These are phyloP conservation scores for Yponomeuta malinellus DNA, from an alignment of 2,888 invertebrate genomes.

Conservation along the genomic window DNA sequence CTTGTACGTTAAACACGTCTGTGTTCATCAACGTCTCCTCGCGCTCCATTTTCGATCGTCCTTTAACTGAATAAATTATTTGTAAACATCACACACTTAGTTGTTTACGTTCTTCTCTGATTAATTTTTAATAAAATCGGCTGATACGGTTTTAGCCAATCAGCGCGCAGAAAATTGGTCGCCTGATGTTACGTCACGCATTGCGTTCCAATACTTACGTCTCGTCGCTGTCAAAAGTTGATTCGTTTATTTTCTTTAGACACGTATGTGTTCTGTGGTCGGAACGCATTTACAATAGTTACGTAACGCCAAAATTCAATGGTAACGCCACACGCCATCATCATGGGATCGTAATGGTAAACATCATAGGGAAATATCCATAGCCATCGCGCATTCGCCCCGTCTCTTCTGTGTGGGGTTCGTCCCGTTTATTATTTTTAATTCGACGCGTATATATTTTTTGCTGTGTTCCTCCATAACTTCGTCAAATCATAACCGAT, in stretches of 20 bases:
- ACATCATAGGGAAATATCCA: too few relatives aligned
- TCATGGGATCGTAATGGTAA: neutral
- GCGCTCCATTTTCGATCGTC: slow-evolving; percentile 43
- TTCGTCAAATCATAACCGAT: too few relatives aligned
- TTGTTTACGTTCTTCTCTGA: slow-evolving; percentile 49
- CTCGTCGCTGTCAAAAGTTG: neutral
- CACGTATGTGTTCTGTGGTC: neutral
- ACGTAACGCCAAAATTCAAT: neutral
- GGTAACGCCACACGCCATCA: neutral
- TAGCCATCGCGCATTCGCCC: too few relatives aligned
- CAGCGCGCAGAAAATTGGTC: slow-evolving; percentile 62
- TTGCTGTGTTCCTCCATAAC: too few relatives aligned
- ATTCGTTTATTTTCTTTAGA: neutral
- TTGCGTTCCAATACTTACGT: slow-evolving; percentile 18
- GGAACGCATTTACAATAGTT: neutral
- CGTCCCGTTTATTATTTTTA: too few relatives aligned
- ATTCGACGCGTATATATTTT: too few relatives aligned
- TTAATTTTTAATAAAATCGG: slow-evolving; percentile 37
- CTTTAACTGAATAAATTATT: slow-evolving; percentile 3
- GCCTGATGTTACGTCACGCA: slow-evolving; percentile 75
- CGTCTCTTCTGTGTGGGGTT: too few relatives aligned
- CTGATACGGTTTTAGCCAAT: slow-evolving; percentile 70
- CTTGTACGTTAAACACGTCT: slow-evolving; percentile 80
- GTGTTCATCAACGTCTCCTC: slow-evolving; percentile 58
- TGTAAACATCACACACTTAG: slow-evolving; percentile 14